A percentile compares a stretch with the other conserved stretches of the same genome.
phyloP scores from a whole-genome alignment of 1,140 invertebrate genomes.

The Bursaphelenchus mucronatus region DNA sequence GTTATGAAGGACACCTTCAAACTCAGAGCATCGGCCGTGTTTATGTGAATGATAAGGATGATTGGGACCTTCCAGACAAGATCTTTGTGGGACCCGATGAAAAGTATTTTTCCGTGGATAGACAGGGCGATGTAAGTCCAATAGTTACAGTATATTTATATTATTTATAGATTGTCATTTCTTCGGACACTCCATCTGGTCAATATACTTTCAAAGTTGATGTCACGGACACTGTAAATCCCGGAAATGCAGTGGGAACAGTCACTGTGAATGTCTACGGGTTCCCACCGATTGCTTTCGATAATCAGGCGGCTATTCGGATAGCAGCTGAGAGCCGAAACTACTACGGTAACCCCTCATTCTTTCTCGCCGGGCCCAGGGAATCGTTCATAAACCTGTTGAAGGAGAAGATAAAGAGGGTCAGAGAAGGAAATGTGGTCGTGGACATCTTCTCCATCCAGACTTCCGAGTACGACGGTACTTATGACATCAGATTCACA shows the following conservation, averaged over 20 bases:
- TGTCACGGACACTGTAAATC: constrained; percentile 46
- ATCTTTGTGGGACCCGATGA: constrained; percentile 28
- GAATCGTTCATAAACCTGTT: constrained; percentile 23
- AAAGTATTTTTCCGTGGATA: too few species aligned
- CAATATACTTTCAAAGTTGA: constrained; percentile 48
- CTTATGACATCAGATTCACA: constrained; percentile 53
- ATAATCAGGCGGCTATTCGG: constrained; percentile 47
- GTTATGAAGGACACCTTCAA: constrained; percentile 53
- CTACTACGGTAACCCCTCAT: constrained; percentile 25
- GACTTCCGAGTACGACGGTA: constrained; percentile 15
- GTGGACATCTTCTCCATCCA: constrained; percentile 55
- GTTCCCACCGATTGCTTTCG: constrained; percentile 46
- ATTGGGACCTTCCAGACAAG: constrained; percentile 58
- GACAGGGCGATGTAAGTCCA: too few species aligned
- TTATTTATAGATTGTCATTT: constrained; percentile 48
- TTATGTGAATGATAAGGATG: constrained; percentile 54
- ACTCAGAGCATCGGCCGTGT: constrained; percentile 53
- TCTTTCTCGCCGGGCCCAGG: background rate
- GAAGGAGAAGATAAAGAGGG: constrained; percentile 17
- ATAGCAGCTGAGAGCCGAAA: constrained; percentile 16
- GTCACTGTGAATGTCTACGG: constrained; percentile 49
- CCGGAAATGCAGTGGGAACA: constrained; percentile 38
- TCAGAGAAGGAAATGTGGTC: constrained; percentile 21
- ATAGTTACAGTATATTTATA: background rate
- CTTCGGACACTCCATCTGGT: constrained; percentile 48